Base-by-base conservation (phyloP, 2,888 invertebrate genomes). In the Eudemis profundana region DNA sequence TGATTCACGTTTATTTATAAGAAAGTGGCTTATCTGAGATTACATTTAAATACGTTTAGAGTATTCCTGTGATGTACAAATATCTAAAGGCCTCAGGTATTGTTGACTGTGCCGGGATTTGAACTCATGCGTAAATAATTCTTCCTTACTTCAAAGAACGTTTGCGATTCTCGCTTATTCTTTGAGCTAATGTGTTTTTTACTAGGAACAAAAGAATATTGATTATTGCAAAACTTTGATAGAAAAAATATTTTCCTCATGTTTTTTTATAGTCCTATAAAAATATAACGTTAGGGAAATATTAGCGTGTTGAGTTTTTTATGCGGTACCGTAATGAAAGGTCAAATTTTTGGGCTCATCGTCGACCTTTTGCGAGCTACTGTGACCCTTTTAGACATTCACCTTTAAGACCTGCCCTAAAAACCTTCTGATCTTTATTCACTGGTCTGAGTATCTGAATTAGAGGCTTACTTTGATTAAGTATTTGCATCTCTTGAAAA, bases 101-200 rank as follows among this genome's bases (percentile, higher is more conserved):
- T 42, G 3, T 33, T 14, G 27, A 44, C 42, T 33, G 27, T 44
- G 36, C 44, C 51, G 12, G 51, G 33, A 44, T 59, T 51, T 19
- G 3, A 51, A 36, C 57, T 57, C 64, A 44, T 57, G 50, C 36
- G 50, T 59, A 51, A 51, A 38, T 64, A 57, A 57, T 57, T 36
- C 14, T 64, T 17, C 57, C 27, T 59, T 44, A 46, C 64, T 57
- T 59, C 51, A 59, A 64, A 42, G 44, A 51, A 44, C 57, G 50
- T 46, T 59, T 36, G 14, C 36, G n/a, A 36, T 17, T 49, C 33
- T 44, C 33, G 59, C 36, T 50, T 33, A 54, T 49, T 29, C 8
- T 56, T 33, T 33, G 21, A 17, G 19, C 10, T 36, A 53, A 46
- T 51, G 33, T 61, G 21, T 61, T 15, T n/a, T 46, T 53, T 19